phyloP scores from a whole-genome alignment of 2,113 vertebrate species.

The Actinemys pallida region DNA sequence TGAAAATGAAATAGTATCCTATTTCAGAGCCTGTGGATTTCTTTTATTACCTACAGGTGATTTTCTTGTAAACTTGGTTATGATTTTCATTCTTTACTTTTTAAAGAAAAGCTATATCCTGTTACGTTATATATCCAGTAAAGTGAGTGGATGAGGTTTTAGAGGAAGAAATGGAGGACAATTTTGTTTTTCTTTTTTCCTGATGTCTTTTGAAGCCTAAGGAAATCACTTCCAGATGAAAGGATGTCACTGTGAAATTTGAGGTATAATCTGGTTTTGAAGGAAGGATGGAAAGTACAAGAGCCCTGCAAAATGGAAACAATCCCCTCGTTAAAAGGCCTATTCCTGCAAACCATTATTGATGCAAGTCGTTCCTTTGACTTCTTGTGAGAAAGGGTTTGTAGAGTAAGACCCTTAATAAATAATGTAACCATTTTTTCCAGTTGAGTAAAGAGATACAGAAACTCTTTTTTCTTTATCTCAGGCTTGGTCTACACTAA shows the following conservation, averaged over 20 bases:
- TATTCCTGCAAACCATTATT: background rate
- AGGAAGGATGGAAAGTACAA: background rate
- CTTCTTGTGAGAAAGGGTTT: background rate
- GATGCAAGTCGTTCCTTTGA: background rate
- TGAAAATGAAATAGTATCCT: constrained; percentile 60
- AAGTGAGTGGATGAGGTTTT: constrained; percentile 26
- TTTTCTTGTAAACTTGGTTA: constrained; percentile 16
- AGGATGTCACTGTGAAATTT: background rate
- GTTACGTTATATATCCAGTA: background rate
- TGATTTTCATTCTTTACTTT: background rate
- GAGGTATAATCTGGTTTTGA: background rate
- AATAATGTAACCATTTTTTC: background rate
- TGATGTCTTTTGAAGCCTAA: background rate
- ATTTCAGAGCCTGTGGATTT: constrained; percentile 46
- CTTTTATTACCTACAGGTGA: constrained; percentile 51
- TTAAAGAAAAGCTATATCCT: background rate
- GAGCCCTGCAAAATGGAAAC: background rate
- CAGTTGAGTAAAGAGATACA: background rate
- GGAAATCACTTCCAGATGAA: background rate
- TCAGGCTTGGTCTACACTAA: background rate
- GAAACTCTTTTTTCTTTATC: background rate
- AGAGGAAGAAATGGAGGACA: background rate
- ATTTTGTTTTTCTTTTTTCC: background rate
- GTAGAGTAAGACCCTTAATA: background rate
- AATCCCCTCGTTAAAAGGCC: background rate